Base-by-base conservation (phyloP, 2,113 vertebrate genomes). In the Haplochromis burtoni region DNA sequence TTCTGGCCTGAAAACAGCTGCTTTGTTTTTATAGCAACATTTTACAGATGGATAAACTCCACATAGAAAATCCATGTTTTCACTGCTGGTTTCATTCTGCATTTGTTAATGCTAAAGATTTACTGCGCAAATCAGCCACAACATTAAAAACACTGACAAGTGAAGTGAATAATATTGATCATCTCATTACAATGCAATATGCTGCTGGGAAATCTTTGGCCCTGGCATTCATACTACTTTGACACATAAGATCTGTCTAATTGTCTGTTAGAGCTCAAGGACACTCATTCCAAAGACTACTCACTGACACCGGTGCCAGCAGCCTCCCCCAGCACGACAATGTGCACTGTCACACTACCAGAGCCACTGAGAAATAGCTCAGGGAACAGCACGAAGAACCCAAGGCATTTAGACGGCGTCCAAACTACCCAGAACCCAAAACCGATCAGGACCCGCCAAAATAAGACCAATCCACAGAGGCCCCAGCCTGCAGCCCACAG, bases 341-440 rank as follows among this genome's bases (percentile, higher is more conserved):
- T n/a, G 42, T 3, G 5, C 71, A 8, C 24, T 19, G 24, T 49
- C 26, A 1, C 24, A 19, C 24, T 12, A 19, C 71, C 24, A 49
- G 6, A 29, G 1, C 68, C 9, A 16, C 40, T 76, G 14, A 29
- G 24, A 45, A 76, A 42, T 11, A 76, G 40, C 24, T 76, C 24
- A 47, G 24, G 9, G 68, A 29, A 3, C 42, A 49, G 0, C 17
- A 19, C 0, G 1, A 0, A 31, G 42, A 76, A 17, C 16, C 2
- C 16, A 8, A 11, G 2, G 71, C 6, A 47, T 29, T 4, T 76
- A 76, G 0, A 0, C 14, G 4, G 14, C 6, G 2, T 49, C 42
- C 71, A 49, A 78, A 78, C 71, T 19, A 29, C 4, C 24, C 16
- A 49, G 42, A 31, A 49, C 42, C 42, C 24, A 19, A 19, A 78